phyloP scores from a whole-genome alignment of 2,888 invertebrate species.

The Amiota mariae region DNA sequence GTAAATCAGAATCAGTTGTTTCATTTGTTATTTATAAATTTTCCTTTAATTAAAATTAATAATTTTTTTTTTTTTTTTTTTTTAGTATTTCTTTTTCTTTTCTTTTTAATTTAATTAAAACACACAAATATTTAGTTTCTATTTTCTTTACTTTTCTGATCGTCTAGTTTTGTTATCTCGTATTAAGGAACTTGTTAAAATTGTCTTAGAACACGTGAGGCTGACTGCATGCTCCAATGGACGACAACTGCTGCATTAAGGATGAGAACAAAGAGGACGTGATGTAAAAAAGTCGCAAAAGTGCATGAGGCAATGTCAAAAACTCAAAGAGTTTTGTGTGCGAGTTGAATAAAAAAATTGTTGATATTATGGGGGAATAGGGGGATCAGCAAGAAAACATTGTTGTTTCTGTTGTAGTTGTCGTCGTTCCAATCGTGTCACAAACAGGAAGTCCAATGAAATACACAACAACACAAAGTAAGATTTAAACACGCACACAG shows the following conservation, averaged over 20 bases:
- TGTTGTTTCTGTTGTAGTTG: constrained; percentile 31
- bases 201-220: constrained; percentile 64
- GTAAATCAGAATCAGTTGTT: neutral
- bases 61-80: neutral
- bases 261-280: constrained; percentile 43
- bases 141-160: too few species aligned
- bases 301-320: neutral
- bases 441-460: constrained; percentile 36
- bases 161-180: constrained; percentile 37
- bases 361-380: neutral
- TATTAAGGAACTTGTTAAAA: constrained; percentile 67
- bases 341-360: neutral
- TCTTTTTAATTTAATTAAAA: constrained; percentile 37
- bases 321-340: neutral
- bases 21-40: neutral
- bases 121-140: constrained; percentile 50
- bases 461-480: constrained; percentile 34
- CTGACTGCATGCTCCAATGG: neutral
- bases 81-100: neutral
- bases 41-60: too few species aligned
- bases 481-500: constrained; percentile 41
- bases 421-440: constrained; percentile 35
- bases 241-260: neutral
- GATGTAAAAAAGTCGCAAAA: constrained; percentile 37
- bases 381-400: constrained; percentile 46